Base-by-base conservation (phyloP, 2,888 invertebrate species). In the Agapetus fuscipes region DNA sequence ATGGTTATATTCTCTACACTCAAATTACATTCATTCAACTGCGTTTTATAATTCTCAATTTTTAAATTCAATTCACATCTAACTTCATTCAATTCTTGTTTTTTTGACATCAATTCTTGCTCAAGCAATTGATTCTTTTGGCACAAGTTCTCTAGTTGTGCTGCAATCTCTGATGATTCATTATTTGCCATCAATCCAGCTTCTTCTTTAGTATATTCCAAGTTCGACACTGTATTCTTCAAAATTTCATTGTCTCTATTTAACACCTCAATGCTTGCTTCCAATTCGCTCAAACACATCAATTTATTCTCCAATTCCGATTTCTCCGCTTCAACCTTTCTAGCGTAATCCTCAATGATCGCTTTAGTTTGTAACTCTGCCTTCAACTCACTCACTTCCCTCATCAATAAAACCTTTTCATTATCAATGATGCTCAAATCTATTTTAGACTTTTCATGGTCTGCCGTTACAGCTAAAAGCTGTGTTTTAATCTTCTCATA, bases 341-440 rank as follows among this genome's bases (percentile, higher is more conserved):
- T 59, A 13, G 54, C 50, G 5, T 53, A 54, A 15, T 48, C 48
- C 20, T 43, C 41, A 16, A 46, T 34, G 12, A 53, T 50, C 14
- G 43, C 48, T 45, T 58, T 59, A 34, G 56, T 51, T 38, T 54
- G 52, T 15, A 66, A 52, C 3, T 57, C 54, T 27, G 60, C 56
- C 49, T 62, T 65, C 14, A 72, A 53, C 31, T 68, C 67, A 49
- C 64, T 61, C 2, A 69, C 53, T 52, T 68, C 60, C 49, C 66
- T 62, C 5, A 60, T 62, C 28, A 68, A 52, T 32, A 69, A 54
- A 3, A 67, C 64, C 53, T 70, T 72, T 46, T 70, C 67, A 51
- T 72, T 72, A 55, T 66, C 66, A 30, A 68, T 51, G 40, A 71
- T 70, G 45, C 67, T 67, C 32, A 70, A 60, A 48, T 74, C 64